Base-by-base conservation (phyloP, 2,888 invertebrate genomes). In the Anodontia alba region DNA sequence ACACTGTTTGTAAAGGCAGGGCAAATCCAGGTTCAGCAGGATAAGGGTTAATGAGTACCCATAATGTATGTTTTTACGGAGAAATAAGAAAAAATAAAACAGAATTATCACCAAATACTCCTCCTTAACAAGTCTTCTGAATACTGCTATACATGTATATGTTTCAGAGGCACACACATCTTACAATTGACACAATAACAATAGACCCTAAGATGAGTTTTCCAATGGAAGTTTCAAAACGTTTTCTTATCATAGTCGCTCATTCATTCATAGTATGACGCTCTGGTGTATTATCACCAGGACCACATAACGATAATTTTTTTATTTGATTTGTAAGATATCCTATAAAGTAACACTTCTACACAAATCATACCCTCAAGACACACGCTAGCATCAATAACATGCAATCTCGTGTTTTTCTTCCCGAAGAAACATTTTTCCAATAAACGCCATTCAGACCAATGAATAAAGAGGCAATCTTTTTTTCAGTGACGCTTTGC, bases 401-500 rank as follows among this genome's bases (percentile, higher is more conserved):
- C 62, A 62, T 62, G 62, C 62, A 62, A 62, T 62, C 62, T 62
- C 31, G 33, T 62, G 62, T 62, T 62, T 62, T 62, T 62, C 62
- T 33, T 62, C 62, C 29, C 62, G 33, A 23, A 33, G 62, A 62
- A 62, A 62, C 20, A 33, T 62, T 62, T 62, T 62, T 62, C 62
- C 62, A 62, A 62, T 62, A 62, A 33, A 62, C 12, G 62, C 62
- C 33, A 62, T 62, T 33, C 17, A 23, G 33, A 29, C 62, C 31
- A 62, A 1, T 62, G 62, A 62, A 62, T 62, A 62, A 62, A 62
- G 54, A 54, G 62, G 62, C 62, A 62, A 62, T 62, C 62, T 62
- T 33, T 38, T 62, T 62, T 62, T 62, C 62, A 62, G 33, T n/a
- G n/a, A n/a, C n/a, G n/a, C n/a, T n/a, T n/a, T n/a, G n/a, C n/a